These are phyloP conservation scores for Caenorhabditis sulstoni DNA, from an alignment of 2,888 invertebrate species.

Conservation along the genomic window DNA sequence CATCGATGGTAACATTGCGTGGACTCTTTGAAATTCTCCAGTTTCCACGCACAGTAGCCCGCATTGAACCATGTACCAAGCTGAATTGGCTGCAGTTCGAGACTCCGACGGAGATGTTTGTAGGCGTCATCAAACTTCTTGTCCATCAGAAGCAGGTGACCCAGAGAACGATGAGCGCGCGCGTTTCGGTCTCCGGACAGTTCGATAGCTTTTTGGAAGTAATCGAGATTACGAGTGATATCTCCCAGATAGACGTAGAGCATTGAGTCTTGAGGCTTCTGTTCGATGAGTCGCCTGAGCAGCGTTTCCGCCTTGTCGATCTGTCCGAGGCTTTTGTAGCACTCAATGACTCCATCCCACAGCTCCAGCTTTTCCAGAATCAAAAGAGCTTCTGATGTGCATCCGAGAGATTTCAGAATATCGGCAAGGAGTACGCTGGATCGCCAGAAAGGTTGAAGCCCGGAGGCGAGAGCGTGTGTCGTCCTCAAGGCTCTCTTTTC, in stretches of 20 bases:
- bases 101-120: slow-evolving; percentile 80
- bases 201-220: slow-evolving; percentile 93
- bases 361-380: slow-evolving; percentile 84
- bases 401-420: slow-evolving; percentile 75
- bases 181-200: slow-evolving; percentile 85
- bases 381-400: slow-evolving; percentile 81
- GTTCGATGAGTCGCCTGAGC: slow-evolving; percentile 87
- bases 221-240: slow-evolving; percentile 87
- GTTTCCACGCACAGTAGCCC: slow-evolving; percentile 79
- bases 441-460: slow-evolving; percentile 74
- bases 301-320: slow-evolving; percentile 91
- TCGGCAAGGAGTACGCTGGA: slow-evolving; percentile 67
- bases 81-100: slow-evolving; percentile 70
- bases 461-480: slow-evolving; percentile 50
- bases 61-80: slow-evolving; percentile 77
- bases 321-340: slow-evolving; percentile 90
- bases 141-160: slow-evolving; percentile 86
- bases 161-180: slow-evolving; percentile 92
- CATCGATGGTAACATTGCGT: slow-evolving; percentile 68
- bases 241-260: slow-evolving; percentile 94
- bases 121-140: slow-evolving; percentile 82
- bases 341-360: slow-evolving; percentile 94
- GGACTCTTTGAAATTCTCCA: slow-evolving; percentile 67
- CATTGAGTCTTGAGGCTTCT: slow-evolving; percentile 81
- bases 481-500: slow-evolving; percentile 19